Conservation (phyloP, 2,113 vertebrate genomes). For the Boulengeromyrus knoepffleri region DNA sequence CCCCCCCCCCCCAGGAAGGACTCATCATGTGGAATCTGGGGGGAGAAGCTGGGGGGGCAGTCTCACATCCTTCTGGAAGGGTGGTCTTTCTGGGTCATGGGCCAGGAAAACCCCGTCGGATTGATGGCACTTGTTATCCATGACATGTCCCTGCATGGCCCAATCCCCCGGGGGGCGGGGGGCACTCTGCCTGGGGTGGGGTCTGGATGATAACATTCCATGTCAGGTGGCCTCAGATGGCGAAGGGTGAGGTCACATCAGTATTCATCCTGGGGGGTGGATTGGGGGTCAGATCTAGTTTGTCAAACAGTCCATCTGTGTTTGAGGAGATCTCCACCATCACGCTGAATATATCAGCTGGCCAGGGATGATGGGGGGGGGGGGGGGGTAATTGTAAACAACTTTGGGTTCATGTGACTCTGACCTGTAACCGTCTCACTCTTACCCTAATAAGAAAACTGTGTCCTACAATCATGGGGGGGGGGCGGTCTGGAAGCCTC, state of each 20-base stretch:
- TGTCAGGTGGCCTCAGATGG: background rate
- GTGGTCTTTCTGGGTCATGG: constrained; percentile 13
- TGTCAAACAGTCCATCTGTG: background rate
- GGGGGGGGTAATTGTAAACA: background rate
- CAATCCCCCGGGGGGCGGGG: background rate
- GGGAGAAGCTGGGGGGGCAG: background rate
- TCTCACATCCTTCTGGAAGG: background rate
- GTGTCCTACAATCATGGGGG: background rate
- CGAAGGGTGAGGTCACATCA: background rate
- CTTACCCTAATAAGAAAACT: background rate
- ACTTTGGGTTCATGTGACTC: background rate
- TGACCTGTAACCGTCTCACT: background rate
- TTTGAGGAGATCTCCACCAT: background rate
- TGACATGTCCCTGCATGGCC: background rate
- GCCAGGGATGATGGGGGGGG: background rate
- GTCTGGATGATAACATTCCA: background rate
- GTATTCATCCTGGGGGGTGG: background rate
- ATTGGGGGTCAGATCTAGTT: background rate
- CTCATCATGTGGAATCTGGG: background rate
- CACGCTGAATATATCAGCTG: background rate
- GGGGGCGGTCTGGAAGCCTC: background rate
- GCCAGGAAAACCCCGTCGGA: background rate
- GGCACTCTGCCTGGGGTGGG: too few species aligned
- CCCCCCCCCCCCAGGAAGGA: background rate
- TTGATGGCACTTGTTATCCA: background rate